phyloP scores from a whole-genome alignment of 2,113 vertebrate genomes.

The Arenaria interpres region DNA sequence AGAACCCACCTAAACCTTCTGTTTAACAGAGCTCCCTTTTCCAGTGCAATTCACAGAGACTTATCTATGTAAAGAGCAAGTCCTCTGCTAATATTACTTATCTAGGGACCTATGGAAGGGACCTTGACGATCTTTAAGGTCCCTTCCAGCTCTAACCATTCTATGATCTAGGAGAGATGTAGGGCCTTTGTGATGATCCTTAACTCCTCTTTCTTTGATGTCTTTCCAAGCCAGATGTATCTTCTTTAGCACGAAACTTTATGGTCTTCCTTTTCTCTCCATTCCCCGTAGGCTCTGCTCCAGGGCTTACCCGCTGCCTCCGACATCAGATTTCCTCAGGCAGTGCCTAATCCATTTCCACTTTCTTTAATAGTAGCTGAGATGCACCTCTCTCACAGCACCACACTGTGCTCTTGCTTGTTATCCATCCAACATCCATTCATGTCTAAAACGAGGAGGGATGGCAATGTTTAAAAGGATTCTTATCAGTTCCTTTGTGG shows the following conservation, averaged over 20 bases:
- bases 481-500: not conserved
- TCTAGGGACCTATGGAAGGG: not conserved
- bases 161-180: not conserved
- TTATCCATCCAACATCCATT: slow-evolving; percentile 5
- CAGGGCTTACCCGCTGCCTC: not conserved
- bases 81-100: not conserved
- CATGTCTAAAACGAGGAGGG: not conserved
- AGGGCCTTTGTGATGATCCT: not conserved
- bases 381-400: not conserved
- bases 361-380: not conserved
- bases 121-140: too few species aligned
- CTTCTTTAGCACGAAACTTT: not conserved
- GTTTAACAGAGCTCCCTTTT: not conserved
- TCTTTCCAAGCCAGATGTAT: not conserved
- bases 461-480: not conserved
- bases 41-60: not conserved
- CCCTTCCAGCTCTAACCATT: too few species aligned
- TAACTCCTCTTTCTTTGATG: not conserved
- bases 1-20: not conserved
- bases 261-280: not conserved
- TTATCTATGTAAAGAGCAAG: not conserved
- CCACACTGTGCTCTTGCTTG: not conserved
- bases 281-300: not conserved
- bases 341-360: not conserved
- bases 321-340: not conserved